Evolutionary conservation across 2,888 invertebrate species (phyloP).

Genomic region (Cataglyphis albicans): DNA sequence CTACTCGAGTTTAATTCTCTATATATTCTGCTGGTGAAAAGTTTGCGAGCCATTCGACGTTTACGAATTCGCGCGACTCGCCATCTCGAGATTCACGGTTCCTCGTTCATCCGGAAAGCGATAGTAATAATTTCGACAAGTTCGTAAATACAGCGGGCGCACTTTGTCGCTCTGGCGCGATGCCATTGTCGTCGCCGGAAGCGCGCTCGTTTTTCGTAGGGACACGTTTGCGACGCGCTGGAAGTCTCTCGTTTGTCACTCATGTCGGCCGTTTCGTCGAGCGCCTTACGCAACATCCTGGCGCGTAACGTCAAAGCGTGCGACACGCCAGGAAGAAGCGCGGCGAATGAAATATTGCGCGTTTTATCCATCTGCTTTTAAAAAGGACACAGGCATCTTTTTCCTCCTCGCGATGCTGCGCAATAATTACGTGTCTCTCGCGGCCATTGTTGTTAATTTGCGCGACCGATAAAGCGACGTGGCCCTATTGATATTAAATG

Average conservation of each 20-base stretch:
- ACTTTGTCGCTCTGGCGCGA: constrained; percentile 54
- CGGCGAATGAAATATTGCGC: constrained; percentile 58
- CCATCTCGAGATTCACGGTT: background rate
- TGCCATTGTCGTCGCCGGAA: constrained; percentile 66
- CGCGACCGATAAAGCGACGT: constrained; percentile 57
- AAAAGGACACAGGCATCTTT: background rate
- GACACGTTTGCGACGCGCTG: constrained; percentile 43
- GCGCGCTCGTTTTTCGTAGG: constrained; percentile 58
- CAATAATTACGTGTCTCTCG: constrained; percentile 36
- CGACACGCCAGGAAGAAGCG: constrained; percentile 19
- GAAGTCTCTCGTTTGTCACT: constrained; percentile 59
- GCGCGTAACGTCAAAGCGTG: constrained; percentile 40
- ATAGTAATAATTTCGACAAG: constrained; percentile 23
- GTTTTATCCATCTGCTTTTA: constrained; percentile 31
- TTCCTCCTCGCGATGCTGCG: constrained; percentile 6
- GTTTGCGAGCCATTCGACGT: background rate
- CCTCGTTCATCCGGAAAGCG: background rate
- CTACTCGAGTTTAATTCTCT: background rate
- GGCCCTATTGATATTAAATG: constrained; percentile 60
- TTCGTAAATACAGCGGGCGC: constrained; percentile 3
- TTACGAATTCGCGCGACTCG: background rate
- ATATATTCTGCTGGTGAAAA: too few species aligned
- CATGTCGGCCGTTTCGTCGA: constrained; percentile 39
- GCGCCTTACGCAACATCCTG: constrained; percentile 62
- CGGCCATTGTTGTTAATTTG: constrained; percentile 66